A percentile compares a stretch with the other conserved stretches of the same genome.
Evolutionary conservation across 2,797 vertebrate species (phyloP).

Genomic region (Rhinophrynus dorsalis): DNA sequence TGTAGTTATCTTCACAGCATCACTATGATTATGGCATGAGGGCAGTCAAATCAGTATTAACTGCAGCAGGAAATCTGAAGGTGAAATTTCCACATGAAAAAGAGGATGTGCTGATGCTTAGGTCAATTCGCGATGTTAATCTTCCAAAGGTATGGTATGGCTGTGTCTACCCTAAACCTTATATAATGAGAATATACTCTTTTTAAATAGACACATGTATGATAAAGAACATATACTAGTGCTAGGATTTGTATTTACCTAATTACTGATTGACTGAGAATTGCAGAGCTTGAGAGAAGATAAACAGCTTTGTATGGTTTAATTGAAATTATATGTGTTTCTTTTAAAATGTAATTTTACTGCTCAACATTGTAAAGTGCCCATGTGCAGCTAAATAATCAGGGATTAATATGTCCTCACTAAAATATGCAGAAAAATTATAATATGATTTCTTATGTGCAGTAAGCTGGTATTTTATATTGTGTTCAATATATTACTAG

Average conservation of each 20-base stretch:
- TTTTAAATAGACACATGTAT: conserved; percentile 32
- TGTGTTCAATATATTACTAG: background rate
- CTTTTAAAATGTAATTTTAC: conserved; percentile 43
- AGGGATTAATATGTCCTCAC: background rate
- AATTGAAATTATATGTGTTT: conserved; percentile 36
- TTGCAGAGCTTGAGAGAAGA: conserved; percentile 26
- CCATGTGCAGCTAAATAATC: conserved; percentile 17
- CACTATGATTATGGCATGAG: conserved; percentile 53
- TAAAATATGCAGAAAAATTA: conserved; percentile 1
- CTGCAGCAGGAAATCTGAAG: conserved; percentile 60
- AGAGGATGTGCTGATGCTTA: conserved; percentile 46
- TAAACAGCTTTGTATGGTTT: conserved; percentile 20
- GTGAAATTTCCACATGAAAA: conserved; percentile 57
- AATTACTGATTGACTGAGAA: conserved; percentile 36
- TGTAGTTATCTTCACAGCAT: conserved; percentile 54
- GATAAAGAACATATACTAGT: conserved; percentile 3
- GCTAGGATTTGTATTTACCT: conserved; percentile 17
- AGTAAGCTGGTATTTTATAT: background rate
- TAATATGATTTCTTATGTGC: background rate
- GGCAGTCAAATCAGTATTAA: conserved; percentile 57
- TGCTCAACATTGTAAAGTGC: background rate
- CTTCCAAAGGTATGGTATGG: conserved; percentile 62
- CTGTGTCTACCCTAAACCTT: no score
- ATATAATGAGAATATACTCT: no score
- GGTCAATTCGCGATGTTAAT: conserved; percentile 55